These are phyloP conservation scores for Porites rus DNA, from an alignment of 92 coral and sea anemone genomes.

Conservation along the genomic window DNA sequence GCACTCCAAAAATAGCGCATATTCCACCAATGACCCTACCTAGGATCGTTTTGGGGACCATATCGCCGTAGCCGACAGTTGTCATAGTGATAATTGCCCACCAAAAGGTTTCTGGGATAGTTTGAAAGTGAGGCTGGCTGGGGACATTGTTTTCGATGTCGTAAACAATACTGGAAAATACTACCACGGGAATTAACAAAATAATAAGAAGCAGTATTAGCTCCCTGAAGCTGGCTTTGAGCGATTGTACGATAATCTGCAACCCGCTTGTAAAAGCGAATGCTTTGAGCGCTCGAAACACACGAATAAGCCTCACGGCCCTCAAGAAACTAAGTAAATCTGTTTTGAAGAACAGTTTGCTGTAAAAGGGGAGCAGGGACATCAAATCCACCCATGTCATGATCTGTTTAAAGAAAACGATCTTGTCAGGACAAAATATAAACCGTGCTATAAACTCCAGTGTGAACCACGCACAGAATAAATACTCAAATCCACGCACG, in stretches of 20 bases:
- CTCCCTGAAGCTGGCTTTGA: constrained; percentile 95
- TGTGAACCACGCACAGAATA: constrained; percentile 92
- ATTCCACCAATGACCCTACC: constrained; percentile 90
- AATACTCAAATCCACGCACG: constrained; percentile 52
- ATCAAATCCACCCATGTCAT: constrained; percentile 95
- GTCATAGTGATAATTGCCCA: constrained; percentile 99
- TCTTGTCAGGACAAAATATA: constrained; percentile 82
- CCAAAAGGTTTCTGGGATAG: constrained; percentile 96
- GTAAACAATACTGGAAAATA: constrained; percentile 87
- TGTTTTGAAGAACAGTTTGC: constrained; percentile 41
- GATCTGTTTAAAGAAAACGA: constrained; percentile 75
- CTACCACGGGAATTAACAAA: constrained; percentile 86
- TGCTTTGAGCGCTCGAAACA: constrained; percentile 90
- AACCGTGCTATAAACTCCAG: constrained; percentile 80
- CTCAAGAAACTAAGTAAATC: constrained; percentile 49
- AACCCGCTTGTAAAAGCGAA: constrained; percentile 95
- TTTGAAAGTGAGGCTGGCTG: constrained; percentile 64
- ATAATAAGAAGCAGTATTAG: constrained; percentile 81
- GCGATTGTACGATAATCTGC: constrained; percentile 93
- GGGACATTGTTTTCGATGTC: constrained; percentile 66
- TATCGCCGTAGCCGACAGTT: constrained; percentile 97
- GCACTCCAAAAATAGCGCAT: constrained; percentile 97
- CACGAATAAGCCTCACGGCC: constrained; percentile 86
- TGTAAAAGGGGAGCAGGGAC: constrained; percentile 85
- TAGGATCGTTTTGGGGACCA: constrained; percentile 72